phyloP scores from a whole-genome alignment of 2,888 invertebrate genomes.

The Noctua pronuba region DNA sequence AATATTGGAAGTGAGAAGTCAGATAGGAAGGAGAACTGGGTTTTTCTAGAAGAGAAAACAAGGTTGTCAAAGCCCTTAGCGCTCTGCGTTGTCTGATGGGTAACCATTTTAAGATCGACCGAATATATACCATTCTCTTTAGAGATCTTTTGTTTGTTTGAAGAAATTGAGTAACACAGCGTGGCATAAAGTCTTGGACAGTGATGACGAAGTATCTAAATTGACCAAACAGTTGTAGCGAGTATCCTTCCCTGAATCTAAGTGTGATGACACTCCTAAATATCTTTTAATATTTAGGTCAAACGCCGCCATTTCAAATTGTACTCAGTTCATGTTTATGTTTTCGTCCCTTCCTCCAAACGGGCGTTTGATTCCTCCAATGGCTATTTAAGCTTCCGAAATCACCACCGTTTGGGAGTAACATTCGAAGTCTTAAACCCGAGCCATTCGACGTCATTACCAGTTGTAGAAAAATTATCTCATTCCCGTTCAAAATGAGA shows the following conservation, averaged over 20 bases:
- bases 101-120: too few relatives aligned
- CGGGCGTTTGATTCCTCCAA: conserved; percentile 54
- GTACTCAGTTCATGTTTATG: conserved; percentile 56
- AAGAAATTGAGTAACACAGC: background rate
- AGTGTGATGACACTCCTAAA: conserved; percentile 52
- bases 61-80: too few relatives aligned
- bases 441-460: conserved; percentile 57
- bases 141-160: background rate
- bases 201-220: conserved; percentile 15
- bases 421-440: conserved; percentile 52
- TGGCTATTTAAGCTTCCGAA: conserved; percentile 58
- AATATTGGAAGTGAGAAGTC: too few relatives aligned
- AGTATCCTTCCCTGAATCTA: conserved; percentile 21
- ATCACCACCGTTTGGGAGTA: conserved; percentile 54
- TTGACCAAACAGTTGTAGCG: conserved; percentile 1
- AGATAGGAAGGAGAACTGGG: too few relatives aligned
- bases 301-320: conserved; percentile 54
- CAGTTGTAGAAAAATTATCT: conserved; percentile 64
- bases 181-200: background rate
- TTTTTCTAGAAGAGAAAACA: too few relatives aligned
- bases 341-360: conserved; percentile 44
- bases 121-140: background rate
- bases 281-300: conserved; percentile 57
- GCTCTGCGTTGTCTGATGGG: too few relatives aligned
- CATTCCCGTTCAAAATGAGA: conserved; percentile 64